These are phyloP conservation scores for Sebastes schlegelii DNA, from an alignment of 2,113 vertebrate genomes.

Conservation along the genomic window DNA sequence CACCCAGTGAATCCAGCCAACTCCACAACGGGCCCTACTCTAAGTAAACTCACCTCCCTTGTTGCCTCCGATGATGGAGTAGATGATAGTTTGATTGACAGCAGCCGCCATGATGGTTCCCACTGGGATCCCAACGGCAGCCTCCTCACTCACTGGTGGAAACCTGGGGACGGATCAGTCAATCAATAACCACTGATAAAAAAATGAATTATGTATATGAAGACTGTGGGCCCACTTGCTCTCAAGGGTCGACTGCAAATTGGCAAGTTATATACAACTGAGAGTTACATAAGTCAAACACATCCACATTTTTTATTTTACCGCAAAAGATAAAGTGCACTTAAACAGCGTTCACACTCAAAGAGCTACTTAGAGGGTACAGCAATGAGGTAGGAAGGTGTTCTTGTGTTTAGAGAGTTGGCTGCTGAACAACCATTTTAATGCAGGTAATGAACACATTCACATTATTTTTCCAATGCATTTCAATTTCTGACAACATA, in stretches of 20 bases:
- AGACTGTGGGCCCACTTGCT: slow-evolving; percentile 28
- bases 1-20: background rate
- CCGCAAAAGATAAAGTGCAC: too few relatives aligned
- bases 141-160: slow-evolving; percentile 91
- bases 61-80: slow-evolving; percentile 94
- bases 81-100: slow-evolving; percentile 95
- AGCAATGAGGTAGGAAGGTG: background rate
- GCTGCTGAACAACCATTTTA: slow-evolving; percentile 4
- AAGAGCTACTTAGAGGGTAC: background rate
- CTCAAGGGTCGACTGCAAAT: slow-evolving; percentile 34
- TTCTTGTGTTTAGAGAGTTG: background rate
- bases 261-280: slow-evolving; percentile 39
- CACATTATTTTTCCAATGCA: too few relatives aligned
- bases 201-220: slow-evolving; percentile 55
- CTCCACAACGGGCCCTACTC: background rate
- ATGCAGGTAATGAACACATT: slow-evolving; percentile 8
- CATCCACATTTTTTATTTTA: slow-evolving; percentile 20
- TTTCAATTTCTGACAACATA: background rate
- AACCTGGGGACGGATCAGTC: slow-evolving; percentile 85
- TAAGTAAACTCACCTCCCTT: slow-evolving; percentile 86
- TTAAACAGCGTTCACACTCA: background rate
- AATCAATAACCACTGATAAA: slow-evolving; percentile 55
- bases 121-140: slow-evolving; percentile 86
- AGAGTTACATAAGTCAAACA: slow-evolving; percentile 48
- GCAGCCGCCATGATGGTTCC: slow-evolving; percentile 91